Evolutionary conservation across 2,888 invertebrate species (phyloP), one percentile per base, ranked within the genome.

Genomic region (Nipponacmea schrenckii): DNA sequence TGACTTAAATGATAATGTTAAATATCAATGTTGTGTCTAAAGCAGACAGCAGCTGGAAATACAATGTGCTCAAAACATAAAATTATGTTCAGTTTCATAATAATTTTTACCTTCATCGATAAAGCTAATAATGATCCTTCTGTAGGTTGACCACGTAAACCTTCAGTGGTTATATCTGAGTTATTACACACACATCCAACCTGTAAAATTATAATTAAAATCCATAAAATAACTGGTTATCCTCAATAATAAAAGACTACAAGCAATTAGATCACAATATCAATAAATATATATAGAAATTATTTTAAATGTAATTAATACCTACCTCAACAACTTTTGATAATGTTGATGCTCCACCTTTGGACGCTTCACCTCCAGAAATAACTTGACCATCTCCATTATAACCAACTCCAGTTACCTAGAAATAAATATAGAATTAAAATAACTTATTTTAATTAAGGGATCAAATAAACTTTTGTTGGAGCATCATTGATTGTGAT

Each of bases 111-210:
- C 91, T 98, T 99, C 92, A 94, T 93, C 8, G 96, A 97, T 64
- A 94, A 94, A 0, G 96, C 95, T 27, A 99, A 91, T 7, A 99
- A 90, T 0, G 99, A 98, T 78, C 98, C 98, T 91, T 99, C 99
- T 24, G 99, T 99, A 65, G 99, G 99, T 87, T 97, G 87, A 0
- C 99, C 99, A 81, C 95, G 92, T 67, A 98, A 88, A 3, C 92
- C 92, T 64, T 95, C 95, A 82, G 94, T 94, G 79, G 94, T 93
- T 44, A 98, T 94, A 65, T 94, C 91, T 1, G 98, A 97, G 91
- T 99, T 98, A 89, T 98, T 99, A 90, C 98, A 99, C 0, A 98
- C 92, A 46, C 94, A 93, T 1, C 96, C 98, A 69, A 90, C 89
- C 88, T 90, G 79, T 20, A 83, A 77, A n/a, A 71, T 15, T n/a